Conservation (phyloP, 2,113 vertebrate genomes). For the Monopterus albus region DNA sequence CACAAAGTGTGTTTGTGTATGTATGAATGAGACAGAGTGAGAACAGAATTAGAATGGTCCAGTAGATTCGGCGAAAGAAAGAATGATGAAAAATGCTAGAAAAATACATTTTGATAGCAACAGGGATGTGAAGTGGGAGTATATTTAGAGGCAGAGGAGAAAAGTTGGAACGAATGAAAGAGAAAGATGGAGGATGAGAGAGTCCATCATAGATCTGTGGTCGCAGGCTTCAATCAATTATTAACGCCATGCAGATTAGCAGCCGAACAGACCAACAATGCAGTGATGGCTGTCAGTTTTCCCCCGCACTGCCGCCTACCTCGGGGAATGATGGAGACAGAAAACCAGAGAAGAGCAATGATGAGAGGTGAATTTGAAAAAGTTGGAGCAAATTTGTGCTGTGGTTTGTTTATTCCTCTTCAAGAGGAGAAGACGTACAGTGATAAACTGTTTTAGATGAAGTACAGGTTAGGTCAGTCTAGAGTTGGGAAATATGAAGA, state of each 20-base stretch:
- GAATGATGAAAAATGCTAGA: constrained; percentile 57
- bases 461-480: constrained; percentile 18
- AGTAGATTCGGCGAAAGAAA: constrained; percentile 57
- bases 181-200: constrained; percentile 42
- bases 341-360: constrained; percentile 40
- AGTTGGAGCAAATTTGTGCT: constrained; percentile 52
- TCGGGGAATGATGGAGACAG: constrained; percentile 58
- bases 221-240: constrained; percentile 81
- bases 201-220: constrained; percentile 73
- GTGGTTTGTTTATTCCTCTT: constrained; percentile 46
- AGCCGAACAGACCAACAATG: constrained; percentile 71
- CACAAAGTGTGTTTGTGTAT: constrained; percentile 21
- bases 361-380: constrained; percentile 47
- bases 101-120: constrained; percentile 59
- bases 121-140: constrained; percentile 48
- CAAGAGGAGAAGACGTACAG: not conserved
- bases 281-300: constrained; percentile 74
- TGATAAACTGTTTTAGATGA: constrained; percentile 2
- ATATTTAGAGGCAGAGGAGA: constrained; percentile 59
- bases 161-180: constrained; percentile 57
- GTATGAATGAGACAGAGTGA: constrained; percentile 27
- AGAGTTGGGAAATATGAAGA: not conserved
- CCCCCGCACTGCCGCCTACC: constrained; percentile 50
- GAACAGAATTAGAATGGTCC: constrained; percentile 54
- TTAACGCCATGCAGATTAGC: constrained; percentile 85